phyloP scores from a whole-genome alignment of 2,888 invertebrate genomes.

The Drosophila sordidapex region DNA sequence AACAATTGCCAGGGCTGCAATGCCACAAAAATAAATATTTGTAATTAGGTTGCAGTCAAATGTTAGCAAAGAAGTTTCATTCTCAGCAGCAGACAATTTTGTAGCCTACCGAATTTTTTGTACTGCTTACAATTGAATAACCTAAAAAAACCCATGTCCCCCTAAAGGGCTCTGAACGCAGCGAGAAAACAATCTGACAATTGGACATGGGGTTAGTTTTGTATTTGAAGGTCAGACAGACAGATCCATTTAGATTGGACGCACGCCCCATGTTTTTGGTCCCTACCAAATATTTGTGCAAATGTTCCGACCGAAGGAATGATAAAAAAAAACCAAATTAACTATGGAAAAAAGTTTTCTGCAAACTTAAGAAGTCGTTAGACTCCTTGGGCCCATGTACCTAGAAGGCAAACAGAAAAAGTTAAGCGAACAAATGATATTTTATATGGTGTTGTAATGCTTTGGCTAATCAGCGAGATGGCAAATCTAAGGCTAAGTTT shows the following conservation, averaged over 20 bases:
- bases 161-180: conserved; percentile 3
- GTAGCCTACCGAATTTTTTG: conserved; percentile 64
- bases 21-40: conserved; percentile 46
- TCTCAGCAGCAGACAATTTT: conserved; percentile 57
- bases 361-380: conserved; percentile 49
- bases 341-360: conserved; percentile 32
- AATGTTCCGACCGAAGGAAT: conserved; percentile 4
- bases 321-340: conserved; percentile 27
- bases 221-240: conserved; percentile 54
- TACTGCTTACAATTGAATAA: conserved; percentile 62
- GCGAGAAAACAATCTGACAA: conserved; percentile 7
- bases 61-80: conserved; percentile 34
- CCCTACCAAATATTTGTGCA: conserved; percentile 42
- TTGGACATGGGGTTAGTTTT: conserved; percentile 37
- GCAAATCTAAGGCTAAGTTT: conserved; percentile 58
- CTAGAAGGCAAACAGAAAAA: conserved; percentile 45
- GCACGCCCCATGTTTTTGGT: conserved; percentile 27
- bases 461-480: conserved; percentile 52
- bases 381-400: conserved; percentile 63
- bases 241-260: conserved; percentile 26
- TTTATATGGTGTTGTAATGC: conserved; percentile 76
- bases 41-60: conserved; percentile 74
- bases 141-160: conserved; percentile 7
- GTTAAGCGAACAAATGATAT: conserved; percentile 62
- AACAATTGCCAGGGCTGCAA: conserved; percentile 54